These are phyloP conservation scores for Cheilosia grossa DNA, from an alignment of 2,888 invertebrate species.

Conservation along the genomic window DNA sequence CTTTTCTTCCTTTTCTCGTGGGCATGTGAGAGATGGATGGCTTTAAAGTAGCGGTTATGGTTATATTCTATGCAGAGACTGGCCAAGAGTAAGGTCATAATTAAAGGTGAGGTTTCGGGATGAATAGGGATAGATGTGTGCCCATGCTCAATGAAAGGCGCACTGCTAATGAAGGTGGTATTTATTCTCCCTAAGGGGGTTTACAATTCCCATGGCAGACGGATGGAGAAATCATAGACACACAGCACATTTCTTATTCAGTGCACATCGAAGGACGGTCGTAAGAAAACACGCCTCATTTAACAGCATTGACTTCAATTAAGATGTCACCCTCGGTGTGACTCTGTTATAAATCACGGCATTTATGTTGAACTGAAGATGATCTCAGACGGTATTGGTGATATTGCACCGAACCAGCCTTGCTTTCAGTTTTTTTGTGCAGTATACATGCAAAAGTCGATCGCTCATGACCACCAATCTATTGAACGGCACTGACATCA, in stretches of 20 bases:
- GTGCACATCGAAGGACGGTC: slow-evolving; percentile 11
- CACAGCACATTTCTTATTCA: slow-evolving; percentile 14
- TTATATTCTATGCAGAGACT: slow-evolving; percentile 34
- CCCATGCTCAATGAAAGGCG: neutral
- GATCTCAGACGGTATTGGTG: slow-evolving; percentile 17
- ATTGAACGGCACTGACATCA: slow-evolving; percentile 42
- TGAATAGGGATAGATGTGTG: slow-evolving; percentile 3
- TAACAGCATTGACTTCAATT: slow-evolving; percentile 13
- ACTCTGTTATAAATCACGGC: slow-evolving; percentile 49
- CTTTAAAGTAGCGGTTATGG: slow-evolving; percentile 47
- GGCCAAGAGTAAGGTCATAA: slow-evolving; percentile 40
- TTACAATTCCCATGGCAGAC: slow-evolving; percentile 8
- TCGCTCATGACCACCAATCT: slow-evolving; percentile 23
- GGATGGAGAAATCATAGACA: neutral
- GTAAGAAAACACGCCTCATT: slow-evolving; percentile 9
- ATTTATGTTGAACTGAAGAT: slow-evolving; percentile 24
- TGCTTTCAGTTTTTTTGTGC: slow-evolving; percentile 4
- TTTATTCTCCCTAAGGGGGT: slow-evolving; percentile 26
- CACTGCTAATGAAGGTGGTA: slow-evolving; percentile 28
- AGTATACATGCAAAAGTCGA: neutral
- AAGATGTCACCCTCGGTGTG: slow-evolving; percentile 29
- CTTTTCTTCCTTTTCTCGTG: slow-evolving; percentile 8
- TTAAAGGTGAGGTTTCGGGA: slow-evolving; percentile 22
- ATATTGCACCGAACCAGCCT: neutral
- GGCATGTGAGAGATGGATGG: neutral